Conservation (phyloP, 2,797 vertebrate species). For the Taeniopygia guttata region DNA sequence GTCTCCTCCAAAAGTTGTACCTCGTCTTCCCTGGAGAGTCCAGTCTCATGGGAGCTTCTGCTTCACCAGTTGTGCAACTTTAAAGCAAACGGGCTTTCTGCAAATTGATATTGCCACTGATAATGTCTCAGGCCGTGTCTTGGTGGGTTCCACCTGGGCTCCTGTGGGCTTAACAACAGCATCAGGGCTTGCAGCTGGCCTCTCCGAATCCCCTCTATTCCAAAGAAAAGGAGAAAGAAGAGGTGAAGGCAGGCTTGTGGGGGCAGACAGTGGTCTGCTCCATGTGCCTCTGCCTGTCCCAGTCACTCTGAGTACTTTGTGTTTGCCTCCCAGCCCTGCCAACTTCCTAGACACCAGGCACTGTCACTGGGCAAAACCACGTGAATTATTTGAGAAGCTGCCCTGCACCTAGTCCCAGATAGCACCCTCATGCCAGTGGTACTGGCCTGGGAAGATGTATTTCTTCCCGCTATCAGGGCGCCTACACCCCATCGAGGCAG, state of each 20-base stretch:
- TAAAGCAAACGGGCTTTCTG: not conserved
- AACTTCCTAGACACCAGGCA: not conserved
- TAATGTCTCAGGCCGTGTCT: not conserved
- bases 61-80: not conserved
- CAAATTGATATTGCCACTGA: not conserved
- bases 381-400: not conserved
- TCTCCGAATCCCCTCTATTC: not conserved
- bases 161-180: not conserved
- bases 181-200: rapidly evolving
- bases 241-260: not conserved
- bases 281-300: not conserved
- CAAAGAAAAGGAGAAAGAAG: not conserved
- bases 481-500: conserved; percentile 4
- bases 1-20: not conserved
- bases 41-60: not conserved
- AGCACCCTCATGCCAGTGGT: not conserved
- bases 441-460: not conserved
- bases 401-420: not conserved
- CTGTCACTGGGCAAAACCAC: not conserved
- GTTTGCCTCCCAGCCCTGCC: not conserved
- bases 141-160: not conserved
- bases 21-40: not conserved
- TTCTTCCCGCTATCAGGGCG: not conserved
- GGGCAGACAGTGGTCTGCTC: not conserved
- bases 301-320: not conserved